phyloP scores from a whole-genome alignment of 2,797 vertebrate genomes.

The Acipenser ruthenus region DNA sequence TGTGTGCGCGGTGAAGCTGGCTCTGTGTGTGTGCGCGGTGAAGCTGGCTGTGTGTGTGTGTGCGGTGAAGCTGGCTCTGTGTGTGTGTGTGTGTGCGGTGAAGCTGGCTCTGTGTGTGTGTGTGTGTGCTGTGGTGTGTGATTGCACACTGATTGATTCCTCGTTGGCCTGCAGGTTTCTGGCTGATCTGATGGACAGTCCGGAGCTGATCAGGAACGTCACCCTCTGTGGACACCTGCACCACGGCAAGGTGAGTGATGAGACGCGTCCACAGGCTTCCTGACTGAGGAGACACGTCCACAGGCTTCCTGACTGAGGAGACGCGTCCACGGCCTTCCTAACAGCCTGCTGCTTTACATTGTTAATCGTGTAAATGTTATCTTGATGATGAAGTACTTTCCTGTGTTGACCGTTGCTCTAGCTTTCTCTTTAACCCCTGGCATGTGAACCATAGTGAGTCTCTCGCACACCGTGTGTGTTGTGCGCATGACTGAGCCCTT shows the following conservation, averaged over 20 bases:
- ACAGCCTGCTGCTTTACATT: too few relatives aligned
- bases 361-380: neutral
- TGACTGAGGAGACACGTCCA: too few relatives aligned
- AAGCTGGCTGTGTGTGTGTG: neutral
- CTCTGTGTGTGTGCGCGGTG: too few relatives aligned
- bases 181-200: conserved; percentile 94
- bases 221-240: conserved; percentile 96
- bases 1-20: neutral
- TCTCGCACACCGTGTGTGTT: too few relatives aligned
- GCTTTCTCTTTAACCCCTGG: too few relatives aligned
- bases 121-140: neutral
- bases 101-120: neutral
- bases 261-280: neutral
- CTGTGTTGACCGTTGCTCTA: too few relatives aligned
- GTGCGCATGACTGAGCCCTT: too few relatives aligned
- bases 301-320: too few relatives aligned
- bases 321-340: too few relatives aligned
- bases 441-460: too few relatives aligned
- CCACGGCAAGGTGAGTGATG: conserved; percentile 82
- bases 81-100: too few relatives aligned
- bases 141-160: neutral
- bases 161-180: conserved; percentile 68
- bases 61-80: neutral
- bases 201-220: conserved; percentile 93
- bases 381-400: too few relatives aligned